These are phyloP conservation scores for Liolophura sinensis DNA, from an alignment of 1,140 invertebrate species.

Conservation along the genomic window DNA sequence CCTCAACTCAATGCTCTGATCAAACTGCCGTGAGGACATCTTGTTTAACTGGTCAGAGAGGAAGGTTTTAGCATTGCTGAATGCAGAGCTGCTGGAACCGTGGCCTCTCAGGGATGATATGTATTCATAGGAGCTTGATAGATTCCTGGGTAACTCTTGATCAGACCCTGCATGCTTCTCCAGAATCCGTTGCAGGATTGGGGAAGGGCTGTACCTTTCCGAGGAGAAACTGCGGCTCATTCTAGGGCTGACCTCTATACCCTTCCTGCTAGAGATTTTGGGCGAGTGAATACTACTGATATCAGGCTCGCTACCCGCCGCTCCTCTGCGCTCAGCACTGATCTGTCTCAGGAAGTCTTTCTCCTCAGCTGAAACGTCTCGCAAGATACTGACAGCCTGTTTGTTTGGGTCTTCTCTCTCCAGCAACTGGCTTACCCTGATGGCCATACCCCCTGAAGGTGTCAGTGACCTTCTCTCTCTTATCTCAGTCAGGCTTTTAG, in stretches of 20 bases:
- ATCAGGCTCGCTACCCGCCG: slow-evolving; percentile 33
- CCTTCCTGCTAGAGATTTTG: slow-evolving; percentile 25
- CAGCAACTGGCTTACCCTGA: slow-evolving; percentile 18
- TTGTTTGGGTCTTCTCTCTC: slow-evolving; percentile 31
- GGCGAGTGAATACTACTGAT: slow-evolving; percentile 17
- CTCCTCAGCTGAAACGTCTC: slow-evolving; percentile 37
- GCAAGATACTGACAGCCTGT: slow-evolving; percentile 40
- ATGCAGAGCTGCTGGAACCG: slow-evolving; percentile 26
- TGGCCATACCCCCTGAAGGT: slow-evolving; percentile 13
- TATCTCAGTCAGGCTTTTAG: slow-evolving; percentile 17
- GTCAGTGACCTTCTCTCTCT: slow-evolving; percentile 5
- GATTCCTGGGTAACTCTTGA: background rate
- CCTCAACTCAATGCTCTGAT: slow-evolving; percentile 40
- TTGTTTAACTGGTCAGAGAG: slow-evolving; percentile 44
- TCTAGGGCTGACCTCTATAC: slow-evolving; percentile 36
- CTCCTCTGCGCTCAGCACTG: slow-evolving; percentile 18
- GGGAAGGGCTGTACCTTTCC: slow-evolving; percentile 9
- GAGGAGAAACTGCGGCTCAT: slow-evolving; percentile 38
- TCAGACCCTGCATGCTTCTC: slow-evolving; percentile 19
- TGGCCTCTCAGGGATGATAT: slow-evolving; percentile 16
- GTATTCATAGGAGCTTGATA: background rate
- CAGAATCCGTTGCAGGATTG: slow-evolving; percentile 3
- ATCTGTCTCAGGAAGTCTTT: slow-evolving; percentile 24
- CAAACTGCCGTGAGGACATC: slow-evolving; percentile 40
- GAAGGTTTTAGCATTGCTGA: slow-evolving; percentile 38